Evolutionary conservation across 92 coral and sea anemone genomes (phyloP), one percentile per base, ranked within the genome.

Genomic region (Scolanthus callimorphus): DNA sequence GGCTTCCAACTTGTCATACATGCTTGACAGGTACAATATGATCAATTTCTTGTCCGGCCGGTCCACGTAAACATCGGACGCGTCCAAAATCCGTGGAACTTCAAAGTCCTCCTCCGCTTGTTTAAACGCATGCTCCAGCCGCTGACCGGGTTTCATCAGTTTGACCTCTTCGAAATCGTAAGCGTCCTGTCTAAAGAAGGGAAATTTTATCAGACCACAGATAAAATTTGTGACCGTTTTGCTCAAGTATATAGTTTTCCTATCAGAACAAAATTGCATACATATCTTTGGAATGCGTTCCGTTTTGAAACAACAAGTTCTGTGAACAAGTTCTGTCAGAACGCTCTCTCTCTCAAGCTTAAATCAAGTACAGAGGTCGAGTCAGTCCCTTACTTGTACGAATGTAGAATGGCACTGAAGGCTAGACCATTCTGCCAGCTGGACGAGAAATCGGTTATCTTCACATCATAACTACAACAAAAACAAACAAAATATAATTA

Each of bases 371-470:
- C n/a, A n/a, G n/a, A n/a, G n/a, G n/a, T n/a, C n/a, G n/a, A n/a
- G n/a, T n/a, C n/a, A n/a, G n/a, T 0, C 27, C 20, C 76, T 34
- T 64, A 94, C 99, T 88, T 73, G 79, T 83, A 89, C 2, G 91
- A 86, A 49, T 84, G 91, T 3, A 94, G 62, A 15, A 94, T 62
- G 28, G 88, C 96, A 31, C 79, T 77, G 65, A 94, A 94, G 0
- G 96, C 99, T 75, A 82, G 50, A 3, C 99, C 99, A 62, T 94
- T 76, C 43, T 82, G 76, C 99, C 99, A 94, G 45, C 99, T 94
- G 31, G 68, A 65, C 11, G 96, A 55, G 57, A 94, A 88, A 31
- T 94, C 99, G 17, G 67, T 45, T 39, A 94, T 70, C 38, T 66
- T 74, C 21, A 85, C 72, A 34, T 34, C 41, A 34, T 34, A 34